Evolutionary conservation across 2,888 invertebrate species (phyloP), one percentile per base, ranked within the genome.

Genomic region (Odontomyia ornata): DNA sequence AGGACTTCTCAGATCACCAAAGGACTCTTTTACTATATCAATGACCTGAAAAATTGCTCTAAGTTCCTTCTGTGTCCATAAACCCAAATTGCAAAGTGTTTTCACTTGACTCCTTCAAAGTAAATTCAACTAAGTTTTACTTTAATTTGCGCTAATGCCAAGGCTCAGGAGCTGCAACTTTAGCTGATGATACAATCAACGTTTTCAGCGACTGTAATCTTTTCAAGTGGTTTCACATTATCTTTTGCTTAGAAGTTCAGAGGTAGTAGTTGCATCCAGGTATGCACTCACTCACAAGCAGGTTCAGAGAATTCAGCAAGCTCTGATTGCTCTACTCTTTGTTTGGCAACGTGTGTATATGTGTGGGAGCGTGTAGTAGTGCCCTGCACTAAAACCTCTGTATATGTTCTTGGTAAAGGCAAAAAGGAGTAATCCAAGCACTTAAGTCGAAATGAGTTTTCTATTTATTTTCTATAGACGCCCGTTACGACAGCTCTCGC

Each of bases 361-460:
- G 52, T n/a, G 15, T 52, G 13, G 52, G 13, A 52, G 5, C 2
- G 5, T 23, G 60, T 60, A n/a, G n/a, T n/a, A n/a, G n/a, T n/a
- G n/a, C n/a, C n/a, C 23, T 30, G 5, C 30, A 27, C 64, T 64
- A 5, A 1, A 64, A 27, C 9, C 64, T 23, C 23, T 11, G 25
- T 30, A n/a, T 46, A 69, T 46, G 30, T 69, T 27, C 57, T 73
- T 57, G 73, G 57, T 73, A 73, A 52, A 73, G 57, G 28, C 60
- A 57, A 73, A 73, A 73, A 60, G 57, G 57, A 73, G 73, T 73
- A 73, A 73, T 73, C 73, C 60, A 73, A 73, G 36, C 57, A 73
- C 73, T 73, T 73, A 73, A 73, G 57, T 73, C 30, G 60, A 73
- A 73, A 73, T 73, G 73, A 73, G 73, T 73, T 73, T 69, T 69